A percentile compares a stretch with the other conserved stretches of the same genome.
phyloP scores from a whole-genome alignment of 2,797 vertebrate genomes.

The Rhinichthys osculus region DNA sequence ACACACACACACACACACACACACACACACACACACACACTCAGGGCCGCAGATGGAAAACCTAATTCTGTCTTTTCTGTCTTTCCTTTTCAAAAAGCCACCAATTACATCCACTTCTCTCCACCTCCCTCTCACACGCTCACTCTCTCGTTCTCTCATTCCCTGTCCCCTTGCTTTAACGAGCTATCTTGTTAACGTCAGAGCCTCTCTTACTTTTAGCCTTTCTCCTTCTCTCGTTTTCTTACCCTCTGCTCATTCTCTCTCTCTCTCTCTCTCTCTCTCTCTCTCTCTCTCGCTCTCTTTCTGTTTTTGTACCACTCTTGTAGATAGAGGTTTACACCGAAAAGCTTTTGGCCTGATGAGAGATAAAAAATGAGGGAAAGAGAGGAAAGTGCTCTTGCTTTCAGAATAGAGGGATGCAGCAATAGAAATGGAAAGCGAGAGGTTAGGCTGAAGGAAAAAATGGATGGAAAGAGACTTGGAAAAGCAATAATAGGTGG shows the following conservation, averaged over 20 bases:
- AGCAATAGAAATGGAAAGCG: conserved; percentile 58
- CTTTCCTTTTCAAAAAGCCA: conserved; percentile 77
- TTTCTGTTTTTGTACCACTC: conserved; percentile 52
- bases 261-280: not conserved
- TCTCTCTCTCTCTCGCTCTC: conserved; percentile 49
- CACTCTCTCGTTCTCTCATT: conserved; percentile 49
- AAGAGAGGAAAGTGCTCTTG: conserved; percentile 41
- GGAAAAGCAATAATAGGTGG: conserved; percentile 67
- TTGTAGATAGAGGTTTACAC: conserved; percentile 62
- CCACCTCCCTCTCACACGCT: conserved; percentile 57
- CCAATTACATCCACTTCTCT: conserved; percentile 81
- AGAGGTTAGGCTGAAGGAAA: conserved; percentile 28
- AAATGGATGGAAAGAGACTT: conserved; percentile 43
- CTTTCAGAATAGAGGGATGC: conserved; percentile 24
- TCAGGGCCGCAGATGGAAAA: conserved; percentile 72
- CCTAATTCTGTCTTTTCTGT: conserved; percentile 79
- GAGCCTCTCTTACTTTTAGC: conserved; percentile 58
- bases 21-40: conserved; percentile 50
- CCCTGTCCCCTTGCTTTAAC: conserved; percentile 66
- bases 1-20: conserved; percentile 50
- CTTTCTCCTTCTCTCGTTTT: conserved; percentile 44
- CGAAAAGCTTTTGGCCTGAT: conserved; percentile 58
- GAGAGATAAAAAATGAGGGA: conserved; percentile 48
- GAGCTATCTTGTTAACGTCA: conserved; percentile 63
- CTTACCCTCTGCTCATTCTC: conserved; percentile 35